Percentiles rank a stretch among this genome's conserved stretches.
These are phyloP conservation scores for Philereme vetulata DNA, from an alignment of 2,888 invertebrate genomes.

Conservation along the genomic window DNA sequence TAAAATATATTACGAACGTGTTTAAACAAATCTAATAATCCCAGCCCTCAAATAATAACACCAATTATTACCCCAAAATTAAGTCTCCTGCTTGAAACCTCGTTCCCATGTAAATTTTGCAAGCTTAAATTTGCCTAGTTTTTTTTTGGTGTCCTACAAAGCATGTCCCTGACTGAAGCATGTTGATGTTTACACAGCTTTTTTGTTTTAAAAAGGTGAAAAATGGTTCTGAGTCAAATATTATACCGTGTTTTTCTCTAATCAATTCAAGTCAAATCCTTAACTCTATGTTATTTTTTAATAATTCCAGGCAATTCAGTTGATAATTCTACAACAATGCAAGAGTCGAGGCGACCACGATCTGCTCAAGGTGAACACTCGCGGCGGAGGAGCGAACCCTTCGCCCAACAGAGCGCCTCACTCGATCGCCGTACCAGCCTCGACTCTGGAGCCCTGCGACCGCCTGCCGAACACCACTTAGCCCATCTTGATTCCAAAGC, in stretches of 20 bases:
- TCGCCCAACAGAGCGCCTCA: slow-evolving; percentile 63
- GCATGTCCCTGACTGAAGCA: slow-evolving; percentile 36
- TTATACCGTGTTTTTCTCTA: slow-evolving; percentile 6
- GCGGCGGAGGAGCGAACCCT: slow-evolving; percentile 72
- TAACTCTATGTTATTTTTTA: slow-evolving; percentile 10
- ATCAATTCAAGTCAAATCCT: not conserved
- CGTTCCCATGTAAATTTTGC: slow-evolving; percentile 5
- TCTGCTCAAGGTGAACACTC: slow-evolving; percentile 76
- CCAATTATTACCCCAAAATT: not conserved
- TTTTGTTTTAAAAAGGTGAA: slow-evolving; percentile 19
- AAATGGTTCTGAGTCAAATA: slow-evolving; percentile 39
- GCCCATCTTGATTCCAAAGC: slow-evolving; percentile 70
- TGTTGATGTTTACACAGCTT: slow-evolving; percentile 36
- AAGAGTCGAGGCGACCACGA: slow-evolving; percentile 69
- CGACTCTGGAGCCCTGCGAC: slow-evolving; percentile 74
- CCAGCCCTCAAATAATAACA: too few relatives aligned
- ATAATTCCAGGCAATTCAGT: slow-evolving; percentile 79
- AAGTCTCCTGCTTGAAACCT: slow-evolving; percentile 1
- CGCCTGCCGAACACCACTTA: slow-evolving; percentile 60
- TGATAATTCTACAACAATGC: slow-evolving; percentile 78
- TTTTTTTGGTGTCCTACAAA: slow-evolving; percentile 12
- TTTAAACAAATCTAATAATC: too few relatives aligned
- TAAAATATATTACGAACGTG: too few relatives aligned
- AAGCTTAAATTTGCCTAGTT: slow-evolving; percentile 6
- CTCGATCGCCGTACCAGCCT: slow-evolving; percentile 85